Conservation (phyloP, 2,797 vertebrate species). For the Cheirogaleus major region DNA sequence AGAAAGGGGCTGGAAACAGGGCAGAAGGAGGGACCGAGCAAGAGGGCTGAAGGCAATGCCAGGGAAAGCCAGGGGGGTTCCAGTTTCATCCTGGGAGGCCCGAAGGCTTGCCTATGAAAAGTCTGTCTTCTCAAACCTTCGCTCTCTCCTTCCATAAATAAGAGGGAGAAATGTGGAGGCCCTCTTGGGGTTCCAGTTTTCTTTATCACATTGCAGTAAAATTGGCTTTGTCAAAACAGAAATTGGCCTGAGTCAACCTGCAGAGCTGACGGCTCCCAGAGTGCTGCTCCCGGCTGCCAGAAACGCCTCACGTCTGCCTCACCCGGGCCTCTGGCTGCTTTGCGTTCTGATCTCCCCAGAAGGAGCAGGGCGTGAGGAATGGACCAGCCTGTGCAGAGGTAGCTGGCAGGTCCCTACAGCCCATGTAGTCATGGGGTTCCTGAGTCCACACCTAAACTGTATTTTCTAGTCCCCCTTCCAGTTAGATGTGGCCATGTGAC, state of each 20-base stretch:
- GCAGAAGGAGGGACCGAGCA: neutral
- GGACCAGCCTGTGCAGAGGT: neutral
- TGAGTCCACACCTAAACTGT: neutral
- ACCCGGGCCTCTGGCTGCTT: neutral
- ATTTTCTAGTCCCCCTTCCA: neutral
- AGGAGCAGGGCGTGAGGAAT: neutral
- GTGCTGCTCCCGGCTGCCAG: neutral
- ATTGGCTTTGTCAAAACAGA: neutral
- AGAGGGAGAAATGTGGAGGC: neutral
- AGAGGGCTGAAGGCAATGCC: neutral
- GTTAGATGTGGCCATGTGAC: neutral
- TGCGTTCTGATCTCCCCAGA: neutral
- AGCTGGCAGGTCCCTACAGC: neutral
- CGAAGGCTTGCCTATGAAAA: neutral
- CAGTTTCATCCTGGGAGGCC: neutral
- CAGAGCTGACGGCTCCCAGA: neutral
- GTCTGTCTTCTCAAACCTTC: neutral
- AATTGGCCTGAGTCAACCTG: neutral
- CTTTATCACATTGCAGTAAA: neutral
- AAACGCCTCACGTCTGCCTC: neutral
- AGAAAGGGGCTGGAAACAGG: neutral
- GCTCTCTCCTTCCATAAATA: neutral
- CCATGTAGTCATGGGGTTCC: neutral
- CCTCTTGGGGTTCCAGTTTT: neutral
- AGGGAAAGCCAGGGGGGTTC: constrained; percentile 42